Conservation (phyloP, 2,113 vertebrate species). For the Cinclus cinclus region DNA sequence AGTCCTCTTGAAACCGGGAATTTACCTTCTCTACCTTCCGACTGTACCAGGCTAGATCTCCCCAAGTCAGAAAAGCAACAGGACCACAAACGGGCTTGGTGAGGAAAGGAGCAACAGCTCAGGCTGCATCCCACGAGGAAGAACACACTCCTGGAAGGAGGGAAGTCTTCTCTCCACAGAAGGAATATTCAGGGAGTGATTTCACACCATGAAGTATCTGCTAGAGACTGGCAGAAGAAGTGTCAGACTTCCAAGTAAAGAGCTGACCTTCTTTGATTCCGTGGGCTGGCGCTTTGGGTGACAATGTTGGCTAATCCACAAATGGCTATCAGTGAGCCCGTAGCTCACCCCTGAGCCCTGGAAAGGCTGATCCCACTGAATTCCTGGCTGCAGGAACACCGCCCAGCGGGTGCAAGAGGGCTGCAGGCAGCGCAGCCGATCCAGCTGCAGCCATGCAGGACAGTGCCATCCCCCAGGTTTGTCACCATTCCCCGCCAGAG, state of each 20-base stretch:
- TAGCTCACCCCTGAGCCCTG: neutral
- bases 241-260: slow-evolving; percentile 43
- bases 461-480: fast-evolving
- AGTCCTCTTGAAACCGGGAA: neutral
- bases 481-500: neutral
- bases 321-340: neutral
- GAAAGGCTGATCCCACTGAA: neutral
- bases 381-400: neutral
- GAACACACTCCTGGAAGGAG: neutral
- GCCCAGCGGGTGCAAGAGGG: fast-evolving
- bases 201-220: slow-evolving; percentile 38
- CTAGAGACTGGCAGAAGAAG: slow-evolving; percentile 14
- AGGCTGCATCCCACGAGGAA: neutral
- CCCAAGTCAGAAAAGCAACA: neutral
- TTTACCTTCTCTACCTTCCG: neutral
- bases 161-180: neutral
- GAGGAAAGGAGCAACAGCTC: slow-evolving; percentile 4
- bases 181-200: slow-evolving; percentile 12
- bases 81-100: neutral
- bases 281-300: neutral
- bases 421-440: neutral
- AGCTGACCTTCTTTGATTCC: neutral
- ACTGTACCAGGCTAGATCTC: neutral
- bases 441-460: neutral
- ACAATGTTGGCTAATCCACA: neutral